phyloP scores from a whole-genome alignment of 2,113 vertebrate genomes.

The Thinocorus orbignyianus region DNA sequence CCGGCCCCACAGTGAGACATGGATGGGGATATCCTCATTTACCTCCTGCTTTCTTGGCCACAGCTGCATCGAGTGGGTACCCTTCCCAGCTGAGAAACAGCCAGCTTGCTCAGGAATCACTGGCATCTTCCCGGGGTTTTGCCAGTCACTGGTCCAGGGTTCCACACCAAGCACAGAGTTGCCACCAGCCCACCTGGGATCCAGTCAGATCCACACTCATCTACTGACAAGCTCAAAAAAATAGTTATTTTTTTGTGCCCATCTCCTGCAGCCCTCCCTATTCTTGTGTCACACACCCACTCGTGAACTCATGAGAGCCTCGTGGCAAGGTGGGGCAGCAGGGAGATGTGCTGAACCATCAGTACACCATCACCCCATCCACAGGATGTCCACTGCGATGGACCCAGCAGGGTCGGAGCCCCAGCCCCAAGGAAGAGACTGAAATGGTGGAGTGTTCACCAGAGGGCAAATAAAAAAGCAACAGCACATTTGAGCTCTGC shows the following conservation, averaged over 20 bases:
- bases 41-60: not conserved
- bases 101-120: not conserved
- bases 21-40: not conserved
- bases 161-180: not conserved
- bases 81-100: not conserved
- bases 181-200: not conserved
- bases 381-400: rapidly evolving
- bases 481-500: not conserved
- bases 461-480: not conserved
- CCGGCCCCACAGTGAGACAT: rapidly evolving
- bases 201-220: rapidly evolving
- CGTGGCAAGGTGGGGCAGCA: not conserved
- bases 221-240: not conserved
- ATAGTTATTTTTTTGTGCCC: not conserved
- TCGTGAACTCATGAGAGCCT: not conserved
- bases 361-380: not conserved
- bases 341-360: not conserved
- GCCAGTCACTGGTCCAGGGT: not conserved
- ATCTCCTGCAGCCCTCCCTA: not conserved
- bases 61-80: rapidly evolving
- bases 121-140: not conserved
- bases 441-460: not conserved
- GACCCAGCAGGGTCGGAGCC: not conserved
- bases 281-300: rapidly evolving
- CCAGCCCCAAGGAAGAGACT: not conserved